Base-by-base conservation (phyloP, 2,888 invertebrate species). In the Limulus polyphemus region DNA sequence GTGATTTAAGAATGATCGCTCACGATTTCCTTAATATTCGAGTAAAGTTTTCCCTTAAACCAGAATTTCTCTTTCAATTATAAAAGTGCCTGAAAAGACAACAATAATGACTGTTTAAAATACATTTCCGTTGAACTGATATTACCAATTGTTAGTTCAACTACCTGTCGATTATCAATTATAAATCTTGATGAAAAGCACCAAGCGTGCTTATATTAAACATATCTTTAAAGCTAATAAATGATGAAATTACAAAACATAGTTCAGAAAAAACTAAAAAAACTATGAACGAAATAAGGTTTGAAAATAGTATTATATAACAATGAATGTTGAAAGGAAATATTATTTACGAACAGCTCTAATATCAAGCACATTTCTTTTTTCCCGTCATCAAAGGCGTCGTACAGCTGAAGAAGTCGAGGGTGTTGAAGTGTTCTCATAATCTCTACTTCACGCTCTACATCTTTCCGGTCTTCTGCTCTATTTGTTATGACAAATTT, bases 401-500 rank as follows among this genome's bases (percentile, higher is more conserved):
- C 99, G 77, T 95, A 99, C 55, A 99, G 83, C 77, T 98, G 98
- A 72, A 98, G 90, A 58, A 99, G 85, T 68, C 95, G 80, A 48
- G 94, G 94, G 80, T 99, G 98, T 73, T 94, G 88, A 61, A 99
- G 82, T 69, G 85, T 81, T 74, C 90, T 83, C 97, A 99, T 98
- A 72, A 99, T 92, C 71, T 95, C 94, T 64, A 99, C 89, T 77
- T 98, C 98, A 60, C 95, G 82, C 76, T 93, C 90, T 68, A 95
- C 95, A 73, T 93, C 90, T 67, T 90, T 81, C 65, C 90, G 81
- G 77, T 94, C 94, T 73, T 93, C 90, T 64, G 90, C 83, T 70
- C 89, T 83, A 64, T 83, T 84, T 57, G 90, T 87, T 55, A 85
- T 85, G 69, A 98, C 90, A 75, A 93, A 88, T 79, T 98, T 98